A percentile compares a stretch with the other conserved stretches of the same genome.
phyloP scores from a whole-genome alignment of 2,888 invertebrate genomes.

The Tanaodytes sp. region DNA sequence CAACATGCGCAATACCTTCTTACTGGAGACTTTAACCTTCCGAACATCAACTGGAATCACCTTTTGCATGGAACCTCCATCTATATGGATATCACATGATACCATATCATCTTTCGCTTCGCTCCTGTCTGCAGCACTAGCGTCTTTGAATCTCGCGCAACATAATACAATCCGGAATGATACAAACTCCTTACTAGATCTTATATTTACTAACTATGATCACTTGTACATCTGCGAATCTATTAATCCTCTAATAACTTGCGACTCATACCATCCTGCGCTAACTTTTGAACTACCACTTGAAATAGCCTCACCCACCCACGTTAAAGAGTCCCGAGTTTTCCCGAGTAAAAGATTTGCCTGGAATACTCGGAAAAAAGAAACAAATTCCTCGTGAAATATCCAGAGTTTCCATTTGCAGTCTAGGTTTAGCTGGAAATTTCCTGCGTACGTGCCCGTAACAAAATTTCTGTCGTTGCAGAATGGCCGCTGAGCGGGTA shows the following conservation, averaged over 20 bases:
- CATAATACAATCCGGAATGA: conserved; percentile 7
- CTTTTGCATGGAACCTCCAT: neutral
- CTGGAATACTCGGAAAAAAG: too few relatives aligned
- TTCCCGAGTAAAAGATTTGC: too few relatives aligned
- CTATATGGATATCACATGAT: neutral
- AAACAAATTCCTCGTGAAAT: too few relatives aligned
- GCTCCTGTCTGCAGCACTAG: neutral
- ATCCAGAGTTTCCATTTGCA: too few relatives aligned
- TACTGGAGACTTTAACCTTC: conserved; percentile 7
- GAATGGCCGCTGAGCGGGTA: too few relatives aligned
- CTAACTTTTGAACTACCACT: too few relatives aligned
- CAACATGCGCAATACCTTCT: neutral
- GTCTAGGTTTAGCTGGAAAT: too few relatives aligned
- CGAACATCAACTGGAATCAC: conserved; percentile 1
- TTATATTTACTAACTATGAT: conserved; percentile 7
- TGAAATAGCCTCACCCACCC: too few relatives aligned
- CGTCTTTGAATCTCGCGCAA: neutral
- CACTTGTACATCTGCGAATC: neutral
- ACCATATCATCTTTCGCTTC: neutral
- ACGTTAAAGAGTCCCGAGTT: too few relatives aligned
- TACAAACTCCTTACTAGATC: neutral
- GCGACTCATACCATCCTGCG: too few relatives aligned
- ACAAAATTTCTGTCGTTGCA: too few relatives aligned
- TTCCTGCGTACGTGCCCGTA: too few relatives aligned
- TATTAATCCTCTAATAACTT: neutral